Percentiles rank a stretch among this genome's conserved stretches.
Evolutionary conservation across 2,797 vertebrate genomes (phyloP).

Genomic region (Pteronotus mesoamericanus): DNA sequence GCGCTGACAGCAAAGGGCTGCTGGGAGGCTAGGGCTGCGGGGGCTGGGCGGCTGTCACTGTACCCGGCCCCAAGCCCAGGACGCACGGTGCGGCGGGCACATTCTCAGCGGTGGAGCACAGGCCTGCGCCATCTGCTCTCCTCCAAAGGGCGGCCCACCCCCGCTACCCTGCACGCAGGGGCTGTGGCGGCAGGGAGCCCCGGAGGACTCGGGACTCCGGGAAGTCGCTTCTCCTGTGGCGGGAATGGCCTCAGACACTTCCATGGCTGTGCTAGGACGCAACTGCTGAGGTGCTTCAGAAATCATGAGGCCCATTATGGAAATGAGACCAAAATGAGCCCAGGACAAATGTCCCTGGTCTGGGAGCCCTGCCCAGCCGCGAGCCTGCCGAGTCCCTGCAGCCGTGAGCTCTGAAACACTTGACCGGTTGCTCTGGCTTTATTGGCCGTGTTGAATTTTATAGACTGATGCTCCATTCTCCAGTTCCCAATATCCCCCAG

Average conservation of each 20-base stretch:
- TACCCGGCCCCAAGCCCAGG: not conserved
- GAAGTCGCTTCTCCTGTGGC: not conserved
- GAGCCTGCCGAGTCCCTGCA: accelerated
- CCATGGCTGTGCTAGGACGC: not conserved
- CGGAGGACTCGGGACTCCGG: not conserved
- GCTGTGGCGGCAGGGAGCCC: accelerated
- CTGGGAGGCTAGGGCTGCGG: no score
- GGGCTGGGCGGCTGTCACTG: not conserved
- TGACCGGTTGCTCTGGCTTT: slow-evolving; percentile 20
- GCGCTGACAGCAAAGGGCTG: not conserved
- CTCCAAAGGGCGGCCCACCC: accelerated
- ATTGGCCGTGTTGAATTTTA: slow-evolving; percentile 43
- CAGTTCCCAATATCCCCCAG: slow-evolving; percentile 46
- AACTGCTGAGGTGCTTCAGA: not conserved
- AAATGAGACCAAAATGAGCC: not conserved
- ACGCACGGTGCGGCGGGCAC: accelerated
- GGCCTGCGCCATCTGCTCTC: not conserved
- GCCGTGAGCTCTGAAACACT: not conserved
- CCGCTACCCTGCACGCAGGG: accelerated
- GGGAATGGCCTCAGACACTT: not conserved
- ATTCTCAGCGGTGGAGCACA: not conserved
- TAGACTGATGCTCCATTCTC: slow-evolving; percentile 41
- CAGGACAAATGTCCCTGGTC: not conserved
- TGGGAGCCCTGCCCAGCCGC: not conserved
- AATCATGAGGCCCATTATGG: not conserved